Evolutionary conservation across 2,888 invertebrate genomes (phyloP).

Genomic region (Desoria tigrina): DNA sequence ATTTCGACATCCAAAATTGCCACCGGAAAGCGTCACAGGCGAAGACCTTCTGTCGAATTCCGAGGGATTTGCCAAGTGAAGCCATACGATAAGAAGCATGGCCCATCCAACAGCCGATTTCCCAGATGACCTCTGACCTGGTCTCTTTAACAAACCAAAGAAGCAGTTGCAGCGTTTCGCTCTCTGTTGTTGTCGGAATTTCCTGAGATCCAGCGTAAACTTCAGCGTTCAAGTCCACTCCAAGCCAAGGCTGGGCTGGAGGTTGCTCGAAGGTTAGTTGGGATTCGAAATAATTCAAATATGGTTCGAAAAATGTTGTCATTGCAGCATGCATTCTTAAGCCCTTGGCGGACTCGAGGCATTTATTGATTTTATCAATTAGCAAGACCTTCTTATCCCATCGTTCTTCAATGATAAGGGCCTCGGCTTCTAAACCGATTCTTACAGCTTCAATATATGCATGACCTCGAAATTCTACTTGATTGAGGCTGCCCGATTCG

Average conservation of each 20-base stretch:
- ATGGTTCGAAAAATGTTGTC: constrained; percentile 21
- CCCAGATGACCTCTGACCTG: constrained; percentile 34
- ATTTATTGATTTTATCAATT: background rate
- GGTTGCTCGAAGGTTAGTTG: constrained; percentile 32
- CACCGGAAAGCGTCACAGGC: constrained; percentile 43
- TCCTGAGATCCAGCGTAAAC: constrained; percentile 1
- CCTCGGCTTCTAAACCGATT: constrained; percentile 19
- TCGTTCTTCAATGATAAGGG: constrained; percentile 24
- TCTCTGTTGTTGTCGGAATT: constrained; percentile 39
- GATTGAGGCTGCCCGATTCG: constrained; percentile 11
- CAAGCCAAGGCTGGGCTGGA: constrained; percentile 25
- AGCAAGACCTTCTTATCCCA: constrained; percentile 19
- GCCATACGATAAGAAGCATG: constrained; percentile 29
- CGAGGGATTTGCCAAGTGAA: constrained; percentile 5
- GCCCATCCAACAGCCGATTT: constrained; percentile 43
- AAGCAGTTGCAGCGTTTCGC: constrained; percentile 37
- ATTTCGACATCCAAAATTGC: constrained; percentile 38
- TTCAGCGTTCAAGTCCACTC: constrained; percentile 12
- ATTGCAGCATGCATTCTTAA: constrained; percentile 12
- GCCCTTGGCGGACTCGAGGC: background rate
- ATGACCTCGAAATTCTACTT: constrained; percentile 12
- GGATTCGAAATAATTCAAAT: constrained; percentile 28
- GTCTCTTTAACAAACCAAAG: constrained; percentile 28
- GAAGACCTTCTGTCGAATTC: constrained; percentile 19
- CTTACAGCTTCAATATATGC: constrained; percentile 26